Conservation (phyloP, 2,113 vertebrate species). For the Myodes glareolus region DNA sequence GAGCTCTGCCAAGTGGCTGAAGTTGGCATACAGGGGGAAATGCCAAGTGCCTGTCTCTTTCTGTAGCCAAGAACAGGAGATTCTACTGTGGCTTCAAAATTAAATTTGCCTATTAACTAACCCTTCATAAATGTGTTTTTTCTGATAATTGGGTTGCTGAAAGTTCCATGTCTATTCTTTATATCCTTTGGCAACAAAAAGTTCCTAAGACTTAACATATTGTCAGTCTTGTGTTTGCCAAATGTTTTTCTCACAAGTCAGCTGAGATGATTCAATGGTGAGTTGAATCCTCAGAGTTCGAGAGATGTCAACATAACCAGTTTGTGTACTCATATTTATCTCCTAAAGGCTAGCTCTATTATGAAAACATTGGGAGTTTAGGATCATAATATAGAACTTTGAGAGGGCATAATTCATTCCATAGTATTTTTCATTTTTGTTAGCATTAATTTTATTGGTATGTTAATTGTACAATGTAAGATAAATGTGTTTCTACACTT, state of each 20-base stretch:
- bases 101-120: not conserved
- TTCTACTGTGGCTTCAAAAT: not conserved
- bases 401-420: not conserved
- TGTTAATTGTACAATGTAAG: not conserved
- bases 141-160: not conserved
- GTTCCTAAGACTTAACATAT: not conserved
- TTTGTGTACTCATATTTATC: not conserved
- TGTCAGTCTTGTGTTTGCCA: not conserved
- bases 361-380: not conserved
- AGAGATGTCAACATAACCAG: not conserved
- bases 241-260: not conserved
- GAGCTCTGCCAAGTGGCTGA: not conserved
- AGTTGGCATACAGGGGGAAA: accelerated
- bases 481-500: not conserved
- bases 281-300: not conserved
- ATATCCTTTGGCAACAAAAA: not conserved
- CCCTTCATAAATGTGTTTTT: not conserved
- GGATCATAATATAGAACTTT: not conserved
- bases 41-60: not conserved
- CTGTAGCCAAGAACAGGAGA: not conserved
- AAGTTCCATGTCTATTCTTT: not conserved
- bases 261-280: not conserved
- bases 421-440: not conserved
- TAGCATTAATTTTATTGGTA: not conserved
- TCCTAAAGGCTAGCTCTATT: not conserved